Percentiles rank a stretch among this genome's conserved stretches.
Evolutionary conservation across 2,888 invertebrate species (phyloP).

Genomic region (Rugalucina vietnamica): DNA sequence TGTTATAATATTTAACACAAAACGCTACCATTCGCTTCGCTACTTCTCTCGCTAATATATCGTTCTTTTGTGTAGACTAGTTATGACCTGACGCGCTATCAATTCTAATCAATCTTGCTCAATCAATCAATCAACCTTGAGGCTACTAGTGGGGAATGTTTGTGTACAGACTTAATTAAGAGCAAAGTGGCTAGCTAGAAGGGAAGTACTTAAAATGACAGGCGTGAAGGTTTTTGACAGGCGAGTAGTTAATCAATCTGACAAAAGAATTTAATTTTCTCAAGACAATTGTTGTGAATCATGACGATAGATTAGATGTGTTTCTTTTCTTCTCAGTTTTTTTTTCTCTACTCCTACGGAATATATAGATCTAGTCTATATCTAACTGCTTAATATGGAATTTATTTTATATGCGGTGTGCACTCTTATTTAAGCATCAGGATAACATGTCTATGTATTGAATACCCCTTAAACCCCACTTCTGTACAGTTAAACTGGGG

Average conservation of each 20-base stretch:
- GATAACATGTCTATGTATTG: no score
- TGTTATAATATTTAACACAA: background rate
- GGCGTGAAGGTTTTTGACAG: no score
- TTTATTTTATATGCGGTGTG: no score
- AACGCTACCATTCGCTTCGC: background rate
- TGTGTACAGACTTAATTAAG: background rate
- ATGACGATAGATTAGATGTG: background rate
- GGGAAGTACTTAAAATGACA: background rate
- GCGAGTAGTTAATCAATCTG: background rate
- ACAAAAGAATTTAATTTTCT: background rate
- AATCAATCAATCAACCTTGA: constrained; percentile 14
- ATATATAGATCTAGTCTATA: no score
- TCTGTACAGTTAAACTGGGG: no score
- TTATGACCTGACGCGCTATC: constrained; percentile 10
- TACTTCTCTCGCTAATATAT: background rate
- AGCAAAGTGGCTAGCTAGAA: background rate
- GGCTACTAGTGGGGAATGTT: constrained; percentile 1
- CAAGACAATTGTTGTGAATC: background rate
- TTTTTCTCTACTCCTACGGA: no score
- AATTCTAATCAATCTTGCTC: constrained; percentile 16
- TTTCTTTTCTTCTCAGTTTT: background rate
- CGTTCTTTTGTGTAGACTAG: background rate
- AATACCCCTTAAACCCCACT: no score
- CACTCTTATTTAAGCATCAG: no score
- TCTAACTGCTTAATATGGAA: no score